Percentiles rank a stretch among this genome's conserved stretches.
phyloP scores from a whole-genome alignment of 1,140 invertebrate genomes.

The Drosophila novamexicana region DNA sequence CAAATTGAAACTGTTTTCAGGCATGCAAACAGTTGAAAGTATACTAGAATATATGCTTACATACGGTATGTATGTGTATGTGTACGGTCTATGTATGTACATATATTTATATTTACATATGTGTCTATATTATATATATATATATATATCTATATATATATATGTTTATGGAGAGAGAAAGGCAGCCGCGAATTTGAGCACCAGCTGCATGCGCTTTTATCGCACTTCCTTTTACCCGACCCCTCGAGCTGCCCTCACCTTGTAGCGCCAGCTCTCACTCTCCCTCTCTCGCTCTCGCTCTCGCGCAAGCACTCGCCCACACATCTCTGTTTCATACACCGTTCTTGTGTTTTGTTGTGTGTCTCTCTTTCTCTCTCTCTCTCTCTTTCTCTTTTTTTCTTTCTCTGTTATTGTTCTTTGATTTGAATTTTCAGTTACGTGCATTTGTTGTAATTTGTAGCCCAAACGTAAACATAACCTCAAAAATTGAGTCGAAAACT shows the following conservation, averaged over 20 bases:
- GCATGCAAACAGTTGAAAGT: background rate
- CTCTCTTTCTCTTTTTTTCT: background rate
- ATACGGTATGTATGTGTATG: background rate
- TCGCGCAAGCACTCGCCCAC: background rate
- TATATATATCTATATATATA: background rate
- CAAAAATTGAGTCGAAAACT: slow-evolving; percentile 35
- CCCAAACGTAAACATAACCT: slow-evolving; percentile 44
- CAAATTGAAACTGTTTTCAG: slow-evolving; percentile 7
- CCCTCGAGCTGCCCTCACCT: too few species aligned
- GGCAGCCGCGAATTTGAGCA: too few species aligned
- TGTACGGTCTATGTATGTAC: background rate
- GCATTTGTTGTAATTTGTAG: slow-evolving; percentile 41
- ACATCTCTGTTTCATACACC: background rate
- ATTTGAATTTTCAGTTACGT: slow-evolving; percentile 25
- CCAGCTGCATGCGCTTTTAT: too few species aligned
- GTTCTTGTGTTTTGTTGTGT: slow-evolving; percentile 1
- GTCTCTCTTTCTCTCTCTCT: background rate
- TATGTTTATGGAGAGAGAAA: background rate
- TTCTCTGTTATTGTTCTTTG: slow-evolving; percentile 16
- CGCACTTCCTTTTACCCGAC: too few species aligned
- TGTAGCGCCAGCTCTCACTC: background rate
- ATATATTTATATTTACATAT: background rate
- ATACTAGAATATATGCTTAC: background rate
- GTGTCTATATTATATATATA: background rate
- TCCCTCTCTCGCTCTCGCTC: background rate